Evolutionary conservation across 2,113 vertebrate genomes (phyloP), one percentile per base, ranked within the genome.

Genomic region (Corythaixoides concolor): DNA sequence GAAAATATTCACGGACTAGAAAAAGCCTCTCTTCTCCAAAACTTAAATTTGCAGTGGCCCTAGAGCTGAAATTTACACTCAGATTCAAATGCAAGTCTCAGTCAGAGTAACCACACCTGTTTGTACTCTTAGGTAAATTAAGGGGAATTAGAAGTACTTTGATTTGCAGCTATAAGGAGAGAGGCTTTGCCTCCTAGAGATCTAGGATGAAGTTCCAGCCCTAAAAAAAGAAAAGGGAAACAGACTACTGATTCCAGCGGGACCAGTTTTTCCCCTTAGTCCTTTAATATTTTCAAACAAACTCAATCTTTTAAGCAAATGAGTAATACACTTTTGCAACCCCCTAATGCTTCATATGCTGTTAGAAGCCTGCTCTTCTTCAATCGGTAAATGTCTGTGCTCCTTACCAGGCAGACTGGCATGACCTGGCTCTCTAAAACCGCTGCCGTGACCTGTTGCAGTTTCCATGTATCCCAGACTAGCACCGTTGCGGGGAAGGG

Each of bases 381-480:
- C 43, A n/a, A 49, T n/a, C 0, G 5, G 45, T 43, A 55, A 74
- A 74, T 37, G 7, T 55, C 53, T 86, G 17, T 53, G 26, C 28
- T 53, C 18, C 78, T 95, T 95, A 98, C 98, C 97, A 9, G 96
- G 96, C 9, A 96, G 98, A 35, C 98, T 97, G 50, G 96, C 96
- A 37, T 97, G 98, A 43, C 97, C 98, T 1, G 97, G 97, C 75
- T 98, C 92, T 69, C 98, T 97, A 3, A 98, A 97, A 93, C 96
- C 94, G 89, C 97, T 98, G 95, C 98, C 94, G 37, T 98, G 98
- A 0, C 98, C 97, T 8, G 96, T 96, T 7, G 97, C 90, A 32
- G 82, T 58, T 89, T 96, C 97, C 37, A 26, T 1, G 17, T 89
- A 85, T 32, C 82, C 96, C 35, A 97, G 73, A 5, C 41, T 76